Base-by-base conservation (phyloP, 1,140 invertebrate species). In the Prorops nasuta region DNA sequence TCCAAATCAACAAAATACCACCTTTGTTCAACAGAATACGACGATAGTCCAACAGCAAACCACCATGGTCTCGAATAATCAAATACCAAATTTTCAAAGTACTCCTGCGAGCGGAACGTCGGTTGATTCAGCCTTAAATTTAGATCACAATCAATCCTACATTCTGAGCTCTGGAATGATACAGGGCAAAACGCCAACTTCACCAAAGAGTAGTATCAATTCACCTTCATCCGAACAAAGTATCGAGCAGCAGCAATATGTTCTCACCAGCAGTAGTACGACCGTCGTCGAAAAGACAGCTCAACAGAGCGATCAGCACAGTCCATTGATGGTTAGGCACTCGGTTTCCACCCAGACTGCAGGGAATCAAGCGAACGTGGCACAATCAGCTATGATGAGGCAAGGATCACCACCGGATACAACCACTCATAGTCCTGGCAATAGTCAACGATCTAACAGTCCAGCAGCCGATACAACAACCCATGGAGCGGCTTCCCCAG, bases 291-390 rank as follows among this genome's bases (percentile, higher is more conserved):
- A 72, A 36, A 51, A 60, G 6, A 57, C 51, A 32, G 64, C 68
- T 10, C 57, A 60, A 14, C 37, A 34, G 12, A 65, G 20, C 38
- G 60, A 59, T 17, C 69, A 70, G 9, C 66, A 72, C 39, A 71
- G 67, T 41, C 64, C 71, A 1, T 61, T 73, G 39, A 76, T 74
- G 72, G 68, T 67, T 6, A 73, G 83, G 58, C 85, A 88, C 69
- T 88, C 86, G 1, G 86, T 89, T 20, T 88, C 86, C 1, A 89
- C 86, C 3, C 87, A 90, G 67, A 88, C 87, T 2, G 79, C 86
- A 22, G 80, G 80, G 0, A 84, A 84, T 64, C 82, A 84, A 55
- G 80, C 82, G 54, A 72, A 76, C 46, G 70, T 80, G 28, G 76
- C 80, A 2, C 77, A 82, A 48, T 82, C 80, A 17, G 79, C 76